Percentiles rank a stretch among this genome's conserved stretches.
Conservation (phyloP, 92 coral and sea anemone species). For the Porites rus region DNA sequence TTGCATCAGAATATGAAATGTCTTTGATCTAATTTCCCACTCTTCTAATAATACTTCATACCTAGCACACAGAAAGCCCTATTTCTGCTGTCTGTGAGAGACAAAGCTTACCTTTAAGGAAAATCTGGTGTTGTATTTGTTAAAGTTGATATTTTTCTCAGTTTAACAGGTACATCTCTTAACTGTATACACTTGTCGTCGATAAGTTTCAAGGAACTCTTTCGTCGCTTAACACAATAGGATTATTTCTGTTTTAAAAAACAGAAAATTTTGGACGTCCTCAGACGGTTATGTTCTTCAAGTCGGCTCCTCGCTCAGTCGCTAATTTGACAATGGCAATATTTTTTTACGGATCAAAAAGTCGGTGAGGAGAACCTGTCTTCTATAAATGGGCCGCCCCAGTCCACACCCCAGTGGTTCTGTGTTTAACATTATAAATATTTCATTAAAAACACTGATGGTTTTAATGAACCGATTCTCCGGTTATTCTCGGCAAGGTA, state of each 20-base stretch:
- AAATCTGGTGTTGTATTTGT: slow-evolving; percentile 6
- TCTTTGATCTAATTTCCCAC: slow-evolving; percentile 1
- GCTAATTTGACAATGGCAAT: neutral
- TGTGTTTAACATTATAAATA: slow-evolving; percentile 27
- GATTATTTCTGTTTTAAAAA: neutral
- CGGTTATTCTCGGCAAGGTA: neutral
- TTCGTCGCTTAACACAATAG: neutral
- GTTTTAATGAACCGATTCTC: slow-evolving; percentile 3
- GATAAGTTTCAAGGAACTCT: neutral
- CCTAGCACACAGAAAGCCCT: neutral
- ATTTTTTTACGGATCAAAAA: slow-evolving; percentile 21
- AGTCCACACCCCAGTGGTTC: slow-evolving; percentile 2
- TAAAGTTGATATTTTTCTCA: slow-evolving; percentile 26
- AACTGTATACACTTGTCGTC: neutral
- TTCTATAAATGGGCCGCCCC: slow-evolving; percentile 15
- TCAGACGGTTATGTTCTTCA: neutral
- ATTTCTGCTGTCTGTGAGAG: neutral
- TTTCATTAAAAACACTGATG: slow-evolving; percentile 43
- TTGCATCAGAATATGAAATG: slow-evolving; percentile 7
- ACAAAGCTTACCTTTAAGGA: slow-evolving; percentile 6
- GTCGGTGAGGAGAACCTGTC: slow-evolving; percentile 25
- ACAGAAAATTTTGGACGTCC: too few species aligned
- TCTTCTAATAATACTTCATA: neutral
- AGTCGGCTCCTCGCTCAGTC: neutral
- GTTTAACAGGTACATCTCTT: slow-evolving; percentile 38